Evolutionary conservation across 1,140 invertebrate species (phyloP).

Genomic region (Zophobas atratus): DNA sequence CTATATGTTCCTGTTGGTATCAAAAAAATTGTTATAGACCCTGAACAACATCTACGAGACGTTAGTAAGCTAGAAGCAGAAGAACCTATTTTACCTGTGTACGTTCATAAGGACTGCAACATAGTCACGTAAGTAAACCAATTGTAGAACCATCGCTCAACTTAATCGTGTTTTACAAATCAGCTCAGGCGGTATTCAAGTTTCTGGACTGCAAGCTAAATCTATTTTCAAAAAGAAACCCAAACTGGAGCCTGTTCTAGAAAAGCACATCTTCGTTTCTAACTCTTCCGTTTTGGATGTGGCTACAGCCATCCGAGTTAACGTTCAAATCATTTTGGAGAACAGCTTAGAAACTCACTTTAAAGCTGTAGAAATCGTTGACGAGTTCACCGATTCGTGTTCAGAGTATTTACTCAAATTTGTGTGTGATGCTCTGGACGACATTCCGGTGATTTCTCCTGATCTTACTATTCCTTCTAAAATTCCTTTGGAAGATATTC

Average conservation of each 20-base stretch:
- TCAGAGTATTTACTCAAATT: not conserved
- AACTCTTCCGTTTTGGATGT: not conserved
- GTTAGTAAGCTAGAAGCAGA: too few species aligned
- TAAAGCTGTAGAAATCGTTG: not conserved
- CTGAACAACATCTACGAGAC: too few species aligned
- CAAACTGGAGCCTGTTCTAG: not conserved
- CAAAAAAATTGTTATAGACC: not conserved
- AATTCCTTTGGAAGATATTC: too few species aligned
- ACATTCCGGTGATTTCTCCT: not conserved
- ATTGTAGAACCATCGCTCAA: too few species aligned
- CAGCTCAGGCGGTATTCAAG: too few species aligned
- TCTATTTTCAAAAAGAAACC: too few species aligned
- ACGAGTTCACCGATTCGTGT: not conserved
- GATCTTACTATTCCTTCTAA: not conserved
- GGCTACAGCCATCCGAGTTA: not conserved
- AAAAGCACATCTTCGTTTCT: not conserved
- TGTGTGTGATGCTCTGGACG: not conserved
- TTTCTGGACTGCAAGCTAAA: too few species aligned
- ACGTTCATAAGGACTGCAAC: too few species aligned
- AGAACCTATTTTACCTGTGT: too few species aligned
- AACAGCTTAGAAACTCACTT: not conserved
- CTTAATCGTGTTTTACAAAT: too few species aligned
- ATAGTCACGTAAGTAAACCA: too few species aligned
- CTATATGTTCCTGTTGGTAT: not conserved
- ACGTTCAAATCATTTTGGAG: not conserved